Evolutionary conservation across 2,888 invertebrate genomes (phyloP).

Genomic region (Horisme vitalbata): DNA sequence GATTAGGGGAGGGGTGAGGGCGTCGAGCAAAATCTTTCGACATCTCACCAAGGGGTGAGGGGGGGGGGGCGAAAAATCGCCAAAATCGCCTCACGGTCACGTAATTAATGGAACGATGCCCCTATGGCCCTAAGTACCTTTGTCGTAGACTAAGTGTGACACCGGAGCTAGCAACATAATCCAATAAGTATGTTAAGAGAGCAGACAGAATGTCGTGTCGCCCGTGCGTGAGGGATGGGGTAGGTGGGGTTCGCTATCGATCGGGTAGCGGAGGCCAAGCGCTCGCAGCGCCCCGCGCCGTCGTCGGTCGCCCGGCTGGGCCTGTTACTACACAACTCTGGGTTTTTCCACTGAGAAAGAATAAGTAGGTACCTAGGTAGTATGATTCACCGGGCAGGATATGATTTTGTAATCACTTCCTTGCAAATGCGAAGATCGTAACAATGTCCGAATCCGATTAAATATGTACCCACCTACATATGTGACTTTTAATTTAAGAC

Average conservation of each 20-base stretch:
- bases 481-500: no score
- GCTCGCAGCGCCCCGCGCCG: constrained; percentile 14
- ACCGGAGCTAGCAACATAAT: constrained; percentile 36
- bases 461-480: no score
- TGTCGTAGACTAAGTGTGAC: background rate
- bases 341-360: constrained; percentile 26
- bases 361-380: constrained; percentile 3
- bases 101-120: no score
- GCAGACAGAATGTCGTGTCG: constrained; percentile 41
- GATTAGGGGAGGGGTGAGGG: no score
- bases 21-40: no score
- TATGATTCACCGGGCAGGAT: constrained; percentile 13
- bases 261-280: constrained; percentile 17
- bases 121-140: no score
- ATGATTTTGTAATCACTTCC: constrained; percentile 1
- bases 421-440: no score
- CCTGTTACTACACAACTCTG: constrained; percentile 9
- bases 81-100: no score
- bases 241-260: constrained; percentile 36
- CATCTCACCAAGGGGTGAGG: no score
- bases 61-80: no score
- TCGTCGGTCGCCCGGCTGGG: constrained; percentile 3
- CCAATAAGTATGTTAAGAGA: constrained; percentile 38
- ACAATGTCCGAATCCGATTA: no score
- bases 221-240: constrained; percentile 30